A percentile compares a stretch with the other conserved stretches of the same genome.
Conservation (phyloP, 2,113 vertebrate genomes). For the Cyanoramphus novaezelandiae region DNA sequence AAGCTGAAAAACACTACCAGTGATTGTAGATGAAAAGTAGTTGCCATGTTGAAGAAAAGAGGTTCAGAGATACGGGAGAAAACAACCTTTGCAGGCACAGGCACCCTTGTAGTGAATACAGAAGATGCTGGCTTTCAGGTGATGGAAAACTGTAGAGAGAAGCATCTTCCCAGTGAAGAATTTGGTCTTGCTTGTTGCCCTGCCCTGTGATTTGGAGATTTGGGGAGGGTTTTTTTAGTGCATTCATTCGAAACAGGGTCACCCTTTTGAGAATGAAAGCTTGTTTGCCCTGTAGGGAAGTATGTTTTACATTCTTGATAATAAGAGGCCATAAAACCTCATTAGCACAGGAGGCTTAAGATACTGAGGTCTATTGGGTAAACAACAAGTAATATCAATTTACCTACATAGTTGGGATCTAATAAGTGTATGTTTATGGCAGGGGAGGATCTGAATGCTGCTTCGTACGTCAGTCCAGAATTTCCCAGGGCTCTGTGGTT, state of each 20-base stretch:
- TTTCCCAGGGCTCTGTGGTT: background rate
- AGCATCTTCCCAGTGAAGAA: background rate
- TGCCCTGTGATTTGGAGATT: background rate
- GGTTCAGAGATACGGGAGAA: background rate
- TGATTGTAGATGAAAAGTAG: background rate
- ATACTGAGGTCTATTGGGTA: accelerated
- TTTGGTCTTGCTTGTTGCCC: background rate
- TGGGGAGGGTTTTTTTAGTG: background rate
- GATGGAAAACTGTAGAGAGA: background rate
- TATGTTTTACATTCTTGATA: background rate
- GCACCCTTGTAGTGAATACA: no score
- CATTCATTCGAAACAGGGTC: background rate
- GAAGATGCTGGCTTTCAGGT: background rate
- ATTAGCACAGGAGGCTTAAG: background rate
- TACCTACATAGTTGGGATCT: background rate
- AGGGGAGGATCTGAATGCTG: background rate
- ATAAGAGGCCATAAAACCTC: background rate
- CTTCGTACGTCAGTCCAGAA: background rate
- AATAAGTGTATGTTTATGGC: accelerated
- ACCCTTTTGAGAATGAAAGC: background rate
- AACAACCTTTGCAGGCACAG: background rate
- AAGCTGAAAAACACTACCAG: background rate
- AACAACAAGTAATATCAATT: background rate
- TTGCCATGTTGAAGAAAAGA: background rate
- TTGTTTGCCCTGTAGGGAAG: background rate